Conservation (phyloP, 2,888 invertebrate species). For the Caenorhabditis doughertyi region DNA sequence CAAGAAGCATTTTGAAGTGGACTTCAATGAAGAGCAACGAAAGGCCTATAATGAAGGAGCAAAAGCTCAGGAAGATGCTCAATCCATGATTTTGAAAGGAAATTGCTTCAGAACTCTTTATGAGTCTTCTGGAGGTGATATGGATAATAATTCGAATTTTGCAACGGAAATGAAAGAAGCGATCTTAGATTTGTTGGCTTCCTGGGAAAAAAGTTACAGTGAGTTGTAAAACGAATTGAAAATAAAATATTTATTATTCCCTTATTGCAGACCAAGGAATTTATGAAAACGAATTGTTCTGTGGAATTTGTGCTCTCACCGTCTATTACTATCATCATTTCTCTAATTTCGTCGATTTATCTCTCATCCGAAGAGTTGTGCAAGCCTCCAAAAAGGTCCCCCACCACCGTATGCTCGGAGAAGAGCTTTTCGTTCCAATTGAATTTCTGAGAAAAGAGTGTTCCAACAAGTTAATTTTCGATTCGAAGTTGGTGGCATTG, state of each 20-base stretch:
- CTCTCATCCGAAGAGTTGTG: slow-evolving; percentile 67
- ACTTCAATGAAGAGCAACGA: neutral
- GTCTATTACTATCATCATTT: slow-evolving; percentile 75
- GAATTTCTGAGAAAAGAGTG: slow-evolving; percentile 27
- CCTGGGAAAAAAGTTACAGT: slow-evolving; percentile 14
- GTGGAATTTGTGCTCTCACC: slow-evolving; percentile 66
- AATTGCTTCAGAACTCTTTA: slow-evolving; percentile 42
- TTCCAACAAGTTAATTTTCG: slow-evolving; percentile 29
- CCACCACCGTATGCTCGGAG: slow-evolving; percentile 24
- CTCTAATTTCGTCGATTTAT: slow-evolving; percentile 60
- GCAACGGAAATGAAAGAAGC: slow-evolving; percentile 22
- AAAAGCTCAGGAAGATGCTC: slow-evolving; percentile 43
- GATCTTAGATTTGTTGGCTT: slow-evolving; percentile 4
- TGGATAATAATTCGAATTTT: slow-evolving; percentile 49
- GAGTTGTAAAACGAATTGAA: neutral
- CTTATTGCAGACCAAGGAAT: slow-evolving; percentile 14
- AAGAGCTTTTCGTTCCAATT: slow-evolving; percentile 26
- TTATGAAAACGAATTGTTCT: slow-evolving; percentile 9
- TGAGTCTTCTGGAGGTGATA: slow-evolving; percentile 39
- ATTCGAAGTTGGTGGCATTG: neutral
- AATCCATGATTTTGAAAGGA: slow-evolving; percentile 44
- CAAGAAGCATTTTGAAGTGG: slow-evolving; percentile 20
- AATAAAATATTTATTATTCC: neutral
- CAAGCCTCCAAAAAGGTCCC: slow-evolving; percentile 66
- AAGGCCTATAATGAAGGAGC: slow-evolving; percentile 28